Evolutionary conservation across 2,113 vertebrate species (phyloP).

Genomic region (Tautogolabrus adspersus): DNA sequence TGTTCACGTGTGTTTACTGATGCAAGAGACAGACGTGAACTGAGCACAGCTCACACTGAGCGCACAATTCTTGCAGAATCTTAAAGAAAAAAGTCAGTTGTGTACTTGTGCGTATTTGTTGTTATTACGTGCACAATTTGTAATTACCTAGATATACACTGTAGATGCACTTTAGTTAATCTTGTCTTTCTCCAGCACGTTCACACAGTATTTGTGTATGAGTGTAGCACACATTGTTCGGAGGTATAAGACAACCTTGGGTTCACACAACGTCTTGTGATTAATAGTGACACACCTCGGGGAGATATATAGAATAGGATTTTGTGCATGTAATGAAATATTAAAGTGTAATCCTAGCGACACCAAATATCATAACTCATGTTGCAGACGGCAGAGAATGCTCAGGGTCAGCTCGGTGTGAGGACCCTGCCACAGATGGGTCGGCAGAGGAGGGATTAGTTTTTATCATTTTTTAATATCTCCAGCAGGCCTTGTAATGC

Average conservation of each 20-base stretch:
- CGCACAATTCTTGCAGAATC: slow-evolving; percentile 20
- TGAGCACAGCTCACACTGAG: slow-evolving; percentile 38
- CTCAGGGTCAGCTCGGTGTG: slow-evolving; percentile 78
- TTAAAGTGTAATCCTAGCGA: slow-evolving; percentile 82
- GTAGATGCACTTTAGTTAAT: not conserved
- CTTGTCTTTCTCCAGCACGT: not conserved
- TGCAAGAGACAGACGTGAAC: slow-evolving; percentile 52
- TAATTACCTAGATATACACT: not conserved
- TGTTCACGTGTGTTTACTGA: slow-evolving; percentile 46
- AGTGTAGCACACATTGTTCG: slow-evolving; percentile 26
- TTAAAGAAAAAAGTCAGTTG: not conserved
- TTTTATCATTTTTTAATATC: slow-evolving; percentile 85
- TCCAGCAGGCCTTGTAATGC: slow-evolving; percentile 77
- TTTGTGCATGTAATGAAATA: slow-evolving; percentile 86
- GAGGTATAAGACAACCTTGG: slow-evolving; percentile 69
- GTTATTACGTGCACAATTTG: not conserved
- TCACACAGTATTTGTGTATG: slow-evolving; percentile 5
- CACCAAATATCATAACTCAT: slow-evolving; percentile 85
- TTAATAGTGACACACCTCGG: slow-evolving; percentile 80
- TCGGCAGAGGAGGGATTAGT: slow-evolving; percentile 74
- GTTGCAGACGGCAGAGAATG: slow-evolving; percentile 57
- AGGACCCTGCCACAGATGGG: slow-evolving; percentile 60
- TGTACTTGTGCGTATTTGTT: slow-evolving; percentile 12
- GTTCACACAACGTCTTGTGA: slow-evolving; percentile 72
- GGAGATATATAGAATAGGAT: slow-evolving; percentile 75